Conservation (phyloP, 2,797 vertebrate genomes). For the Orestias chungarensis region DNA sequence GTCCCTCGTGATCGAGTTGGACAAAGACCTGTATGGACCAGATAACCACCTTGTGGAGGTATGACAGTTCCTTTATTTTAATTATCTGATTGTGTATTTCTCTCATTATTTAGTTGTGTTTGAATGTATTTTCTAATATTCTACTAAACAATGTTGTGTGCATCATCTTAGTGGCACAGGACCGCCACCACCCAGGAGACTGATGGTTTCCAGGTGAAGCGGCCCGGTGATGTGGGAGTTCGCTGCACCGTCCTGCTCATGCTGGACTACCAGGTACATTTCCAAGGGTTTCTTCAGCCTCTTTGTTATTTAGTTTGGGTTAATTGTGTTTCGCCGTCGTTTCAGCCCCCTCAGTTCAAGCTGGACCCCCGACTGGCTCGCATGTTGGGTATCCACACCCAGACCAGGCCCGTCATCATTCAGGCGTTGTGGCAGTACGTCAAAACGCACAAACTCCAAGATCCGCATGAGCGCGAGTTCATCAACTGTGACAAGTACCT, state of each 20-base stretch:
- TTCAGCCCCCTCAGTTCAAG: constrained; percentile 97
- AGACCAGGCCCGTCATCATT: constrained; percentile 97
- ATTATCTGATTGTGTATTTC: neutral
- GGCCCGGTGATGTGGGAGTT: constrained; percentile 95
- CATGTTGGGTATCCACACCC: constrained; percentile 96
- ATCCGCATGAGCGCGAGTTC: constrained; percentile 96
- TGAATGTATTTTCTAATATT: no score
- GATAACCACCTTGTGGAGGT: constrained; percentile 99
- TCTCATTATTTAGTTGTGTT: no score
- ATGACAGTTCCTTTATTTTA: constrained; percentile 27
- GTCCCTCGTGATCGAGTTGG: constrained; percentile 97
- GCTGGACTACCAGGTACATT: constrained; percentile 95
- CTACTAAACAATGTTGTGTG: neutral
- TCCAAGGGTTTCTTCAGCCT: neutral
- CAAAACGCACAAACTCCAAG: constrained; percentile 98
- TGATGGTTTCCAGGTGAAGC: constrained; percentile 98
- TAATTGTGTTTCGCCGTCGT: neutral
- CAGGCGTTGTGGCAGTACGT: constrained; percentile 99
- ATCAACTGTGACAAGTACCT: constrained; percentile 99
- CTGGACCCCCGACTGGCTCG: constrained; percentile 96
- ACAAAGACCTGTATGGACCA: constrained; percentile 98
- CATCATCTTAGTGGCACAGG: constrained; percentile 91
- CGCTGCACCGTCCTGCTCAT: constrained; percentile 98
- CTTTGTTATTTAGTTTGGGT: neutral
- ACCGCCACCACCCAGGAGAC: constrained; percentile 99